These are phyloP conservation scores for Trachythela sp. DNA, from an alignment of 64 coral and sea anemone species.

Conservation along the genomic window DNA sequence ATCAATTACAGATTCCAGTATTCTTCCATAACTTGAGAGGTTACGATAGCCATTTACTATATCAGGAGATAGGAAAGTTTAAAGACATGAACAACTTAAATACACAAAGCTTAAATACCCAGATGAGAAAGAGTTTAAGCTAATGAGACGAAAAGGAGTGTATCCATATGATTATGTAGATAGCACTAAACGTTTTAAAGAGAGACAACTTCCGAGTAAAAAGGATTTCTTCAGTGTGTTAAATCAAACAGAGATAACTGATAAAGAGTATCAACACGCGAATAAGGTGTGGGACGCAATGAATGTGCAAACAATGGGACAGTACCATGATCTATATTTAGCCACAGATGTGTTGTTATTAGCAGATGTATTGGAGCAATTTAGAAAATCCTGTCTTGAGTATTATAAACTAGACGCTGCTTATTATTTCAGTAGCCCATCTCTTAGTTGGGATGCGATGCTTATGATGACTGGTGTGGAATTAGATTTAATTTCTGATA, in stretches of 20 bases:
- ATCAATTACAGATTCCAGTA: too few relatives aligned
- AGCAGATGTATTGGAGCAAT: not conserved
- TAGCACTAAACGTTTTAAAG: not conserved
- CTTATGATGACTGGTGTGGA: slow-evolving; percentile 27
- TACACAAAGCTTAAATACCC: slow-evolving; percentile 5
- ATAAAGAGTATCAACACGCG: slow-evolving; percentile 33
- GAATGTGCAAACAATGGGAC: slow-evolving; percentile 11
- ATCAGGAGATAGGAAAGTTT: not conserved
- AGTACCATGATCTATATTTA: slow-evolving; percentile 41
- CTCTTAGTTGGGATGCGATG: too few relatives aligned
- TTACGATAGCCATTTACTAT: too few relatives aligned
- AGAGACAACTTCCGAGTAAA: not conserved
- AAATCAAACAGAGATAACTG: not conserved
- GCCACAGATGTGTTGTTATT: not conserved
- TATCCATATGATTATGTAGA: slow-evolving; percentile 44
- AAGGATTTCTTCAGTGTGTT: slow-evolving; percentile 21
- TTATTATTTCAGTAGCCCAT: too few relatives aligned
- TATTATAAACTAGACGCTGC: too few relatives aligned
- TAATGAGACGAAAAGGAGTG: slow-evolving; percentile 23
- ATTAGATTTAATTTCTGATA: slow-evolving; percentile 20
- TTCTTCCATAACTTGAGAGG: too few relatives aligned
- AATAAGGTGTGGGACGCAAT: slow-evolving; percentile 17
- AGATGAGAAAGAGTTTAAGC: not conserved
- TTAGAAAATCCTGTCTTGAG: not conserved
- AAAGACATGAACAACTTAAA: slow-evolving; percentile 35